Base-by-base conservation (phyloP, 2,797 vertebrate species). In the Columba guinea region DNA sequence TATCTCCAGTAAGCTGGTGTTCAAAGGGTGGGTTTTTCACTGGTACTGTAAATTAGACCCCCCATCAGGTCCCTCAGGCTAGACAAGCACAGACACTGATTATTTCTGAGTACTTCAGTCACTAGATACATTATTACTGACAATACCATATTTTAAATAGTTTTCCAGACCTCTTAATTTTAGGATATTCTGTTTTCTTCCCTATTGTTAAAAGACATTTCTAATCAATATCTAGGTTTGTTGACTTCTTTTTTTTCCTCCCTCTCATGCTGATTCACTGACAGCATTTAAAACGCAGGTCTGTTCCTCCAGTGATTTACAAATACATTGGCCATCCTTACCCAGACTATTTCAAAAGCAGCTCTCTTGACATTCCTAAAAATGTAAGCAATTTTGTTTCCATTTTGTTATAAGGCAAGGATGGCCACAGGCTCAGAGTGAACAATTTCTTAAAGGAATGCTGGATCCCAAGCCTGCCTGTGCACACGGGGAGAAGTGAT, bases 131-230 rank as follows among this genome's bases (percentile, higher is more conserved):
- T 73, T 67, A 67, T 90, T 84, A 90, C 32, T 59, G 77, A 67
- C 53, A 93, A 80, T 37, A 60, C 5, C 94, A 55, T 83, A 53
- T 79, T 78, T 70, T 60, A 64, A 85, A 92, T 84, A 87, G 53
- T 76, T 94, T 91, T 83, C 30, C 34, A 87, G 78, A 96, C 10
- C 64, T 70, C 41, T 75, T 87, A 82, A 93, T 93, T 96, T 84
- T 82, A 89, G 60, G 64, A 77, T 79, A 84, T 75, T 73, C 21
- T 3, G 0, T 53, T 94, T 94, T 88, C 53, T 84, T 86, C 21
- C 26, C 32, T 63, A 46, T 78, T 87, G 59, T 35, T 79, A 46
- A 84, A 94, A 90, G 48, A 84, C 11, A 82, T 89, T 94, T 77
- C 56, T 90, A 92, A 92, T 90, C 94, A 87, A 95, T 94, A 79